phyloP scores from a whole-genome alignment of 2,888 invertebrate genomes.

The Drosophila robusta region DNA sequence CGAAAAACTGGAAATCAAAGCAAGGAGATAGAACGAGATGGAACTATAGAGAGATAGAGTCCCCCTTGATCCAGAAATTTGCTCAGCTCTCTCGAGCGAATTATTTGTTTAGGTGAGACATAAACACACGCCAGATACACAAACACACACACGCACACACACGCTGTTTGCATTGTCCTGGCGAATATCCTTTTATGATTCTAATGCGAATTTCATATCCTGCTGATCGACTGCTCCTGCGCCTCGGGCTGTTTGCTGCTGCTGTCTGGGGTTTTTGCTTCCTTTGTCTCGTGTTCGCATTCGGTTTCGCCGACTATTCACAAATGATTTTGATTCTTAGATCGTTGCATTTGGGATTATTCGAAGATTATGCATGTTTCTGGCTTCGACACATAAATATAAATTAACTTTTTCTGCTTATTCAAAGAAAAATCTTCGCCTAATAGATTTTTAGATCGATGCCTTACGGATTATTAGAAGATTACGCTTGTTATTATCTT shows the following conservation, averaged over 20 bases:
- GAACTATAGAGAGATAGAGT: background rate
- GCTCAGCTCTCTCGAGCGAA: constrained; percentile 28
- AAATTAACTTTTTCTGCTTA: background rate
- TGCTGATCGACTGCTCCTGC: constrained; percentile 43
- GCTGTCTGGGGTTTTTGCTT: constrained; percentile 2
- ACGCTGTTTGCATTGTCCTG: constrained; percentile 38
- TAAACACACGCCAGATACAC: constrained; percentile 40
- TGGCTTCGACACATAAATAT: background rate
- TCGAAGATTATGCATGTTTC: constrained; percentile 35
- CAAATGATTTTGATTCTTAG: constrained; percentile 12
- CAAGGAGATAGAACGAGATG: background rate
- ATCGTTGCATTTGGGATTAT: constrained; percentile 47
- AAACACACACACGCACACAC: constrained; percentile 20
- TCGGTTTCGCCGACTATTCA: constrained; percentile 13
- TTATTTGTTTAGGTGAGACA: constrained; percentile 70
- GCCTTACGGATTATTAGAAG: too few species aligned
- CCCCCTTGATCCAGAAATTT: constrained; percentile 25
- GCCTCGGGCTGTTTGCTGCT: constrained; percentile 31
- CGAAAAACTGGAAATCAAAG: constrained; percentile 15
- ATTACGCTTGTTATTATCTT: too few species aligned
- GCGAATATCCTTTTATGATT: constrained; percentile 71
- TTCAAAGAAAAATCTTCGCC: background rate
- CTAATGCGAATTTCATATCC: constrained; percentile 65
- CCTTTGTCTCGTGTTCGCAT: constrained; percentile 22
- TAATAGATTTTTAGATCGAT: background rate